Base-by-base conservation (phyloP, 2,113 vertebrate genomes). In the Hippopotamus amphibius region DNA sequence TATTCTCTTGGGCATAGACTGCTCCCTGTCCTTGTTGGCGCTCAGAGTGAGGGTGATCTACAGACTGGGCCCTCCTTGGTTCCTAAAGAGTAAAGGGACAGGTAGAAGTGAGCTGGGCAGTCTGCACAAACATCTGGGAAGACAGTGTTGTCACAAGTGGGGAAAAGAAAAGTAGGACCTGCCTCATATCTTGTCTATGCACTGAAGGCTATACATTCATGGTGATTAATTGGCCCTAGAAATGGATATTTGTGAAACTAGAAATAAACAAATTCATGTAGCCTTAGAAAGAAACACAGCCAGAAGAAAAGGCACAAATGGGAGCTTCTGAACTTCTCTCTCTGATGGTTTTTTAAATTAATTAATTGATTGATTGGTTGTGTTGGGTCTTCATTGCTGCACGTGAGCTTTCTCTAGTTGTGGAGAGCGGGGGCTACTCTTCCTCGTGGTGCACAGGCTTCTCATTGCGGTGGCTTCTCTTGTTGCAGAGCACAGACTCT, bases 11-110 rank as follows among this genome's bases (percentile, higher is more conserved):
- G 22, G n/a, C 21, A 37, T 2, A 24, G 33, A 72, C 13, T 5
- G 3, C 37, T 53, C n/a, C 13, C 46, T 46, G 7, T 16, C 46
- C 30, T 50, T 16, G 11, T 3, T 53, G n/a, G 26, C 7, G 26
- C 43, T 63, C 6, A 1, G 37, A 81, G 7, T 12, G 0, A 21
- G 7, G 12, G 1, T 11, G 19, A 37, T 7, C 55, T 61, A 24
- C 1, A 9, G 2, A 4, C 22, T 71, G 24, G 5, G 3, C 37
- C 7, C 5, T 61, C 5, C 26, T 50, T n/a, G 24, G 41, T 57
- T 65, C 37, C 28, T 22, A 26, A 43, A 59, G 48, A 46, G 37
- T 12, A 19, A 12, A 30, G 37, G 50, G 10, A 50, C 16, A 63
- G 83, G 61, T 55, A 22, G 87, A 63, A 53, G 17, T 68, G 14